A percentile compares a stretch with the other conserved stretches of the same genome.
phyloP scores from a whole-genome alignment of 2,113 vertebrate genomes.

The Tinamus guttatus region DNA sequence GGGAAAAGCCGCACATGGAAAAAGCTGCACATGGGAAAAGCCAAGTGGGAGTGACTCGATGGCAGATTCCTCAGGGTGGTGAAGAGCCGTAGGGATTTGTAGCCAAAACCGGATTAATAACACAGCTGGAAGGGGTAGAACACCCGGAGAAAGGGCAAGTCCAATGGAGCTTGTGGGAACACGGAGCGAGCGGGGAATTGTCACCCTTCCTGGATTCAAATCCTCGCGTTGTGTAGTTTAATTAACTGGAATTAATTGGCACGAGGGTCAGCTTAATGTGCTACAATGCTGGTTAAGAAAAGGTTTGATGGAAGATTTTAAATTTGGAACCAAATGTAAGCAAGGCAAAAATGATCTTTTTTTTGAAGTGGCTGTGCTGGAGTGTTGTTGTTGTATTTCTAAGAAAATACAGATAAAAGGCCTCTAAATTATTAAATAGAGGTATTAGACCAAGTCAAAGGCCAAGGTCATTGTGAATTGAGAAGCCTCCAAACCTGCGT shows the following conservation, averaged over 20 bases:
- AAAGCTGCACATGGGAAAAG: background rate
- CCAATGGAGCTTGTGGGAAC: accelerated
- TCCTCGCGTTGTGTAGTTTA: background rate
- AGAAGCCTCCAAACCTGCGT: background rate
- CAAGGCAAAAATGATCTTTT: background rate
- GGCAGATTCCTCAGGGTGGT: background rate
- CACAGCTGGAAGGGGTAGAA: accelerated
- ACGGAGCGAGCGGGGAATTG: background rate
- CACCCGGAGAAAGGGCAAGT: background rate
- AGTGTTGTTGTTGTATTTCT: too few relatives aligned
- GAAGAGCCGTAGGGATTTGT: background rate
- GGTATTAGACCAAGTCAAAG: background rate
- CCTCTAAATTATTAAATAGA: background rate
- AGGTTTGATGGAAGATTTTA: background rate
- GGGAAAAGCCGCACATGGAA: background rate
- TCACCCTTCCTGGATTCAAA: background rate
- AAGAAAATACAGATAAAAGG: background rate
- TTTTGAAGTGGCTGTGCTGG: background rate
- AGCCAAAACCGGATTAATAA: background rate
- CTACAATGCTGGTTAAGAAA: accelerated
- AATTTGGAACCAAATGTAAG: background rate
- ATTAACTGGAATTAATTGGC: background rate
- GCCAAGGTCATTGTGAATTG: background rate
- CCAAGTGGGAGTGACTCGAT: background rate
- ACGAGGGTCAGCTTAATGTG: background rate